phyloP scores from a whole-genome alignment of 2,797 vertebrate species.

The Aeoliscus strigatus region DNA sequence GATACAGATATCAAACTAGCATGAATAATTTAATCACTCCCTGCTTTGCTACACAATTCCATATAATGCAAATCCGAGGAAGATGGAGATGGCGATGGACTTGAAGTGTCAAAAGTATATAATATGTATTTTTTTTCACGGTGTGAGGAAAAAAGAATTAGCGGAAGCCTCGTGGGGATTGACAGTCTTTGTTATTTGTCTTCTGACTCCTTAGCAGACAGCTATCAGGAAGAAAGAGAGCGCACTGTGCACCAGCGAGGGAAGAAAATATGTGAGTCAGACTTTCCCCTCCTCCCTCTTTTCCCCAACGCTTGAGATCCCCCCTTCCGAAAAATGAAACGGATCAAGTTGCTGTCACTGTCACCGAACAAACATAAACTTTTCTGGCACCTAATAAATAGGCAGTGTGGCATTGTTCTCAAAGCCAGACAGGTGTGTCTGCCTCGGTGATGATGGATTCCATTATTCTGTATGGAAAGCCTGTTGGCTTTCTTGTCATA shows the following conservation, averaged over 20 bases:
- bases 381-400: constrained; percentile 86
- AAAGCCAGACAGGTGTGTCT: constrained; percentile 83
- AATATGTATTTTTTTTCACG: constrained; percentile 41
- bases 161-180: constrained; percentile 72
- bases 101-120: constrained; percentile 55
- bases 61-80: constrained; percentile 31
- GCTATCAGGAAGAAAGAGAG: constrained; percentile 81
- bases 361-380: constrained; percentile 84
- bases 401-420: constrained; percentile 82
- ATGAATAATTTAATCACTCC: constrained; percentile 47
- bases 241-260: constrained; percentile 66
- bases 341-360: constrained; percentile 84
- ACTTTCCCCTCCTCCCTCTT: constrained; percentile 64
- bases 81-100: constrained; percentile 48
- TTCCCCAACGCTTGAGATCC: constrained; percentile 69
- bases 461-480: constrained; percentile 81
- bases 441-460: constrained; percentile 78
- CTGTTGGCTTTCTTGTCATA: constrained; percentile 84
- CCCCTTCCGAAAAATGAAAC: constrained; percentile 77
- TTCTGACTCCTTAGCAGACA: constrained; percentile 80
- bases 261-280: constrained; percentile 73
- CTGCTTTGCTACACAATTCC: constrained; percentile 27
- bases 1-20: constrained; percentile 43
- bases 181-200: constrained; percentile 81
- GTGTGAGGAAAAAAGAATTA: constrained; percentile 53